A percentile compares a stretch with the other conserved stretches of the same genome.
Conservation (phyloP, 2,113 vertebrate genomes). For the Laticauda laticaudata region DNA sequence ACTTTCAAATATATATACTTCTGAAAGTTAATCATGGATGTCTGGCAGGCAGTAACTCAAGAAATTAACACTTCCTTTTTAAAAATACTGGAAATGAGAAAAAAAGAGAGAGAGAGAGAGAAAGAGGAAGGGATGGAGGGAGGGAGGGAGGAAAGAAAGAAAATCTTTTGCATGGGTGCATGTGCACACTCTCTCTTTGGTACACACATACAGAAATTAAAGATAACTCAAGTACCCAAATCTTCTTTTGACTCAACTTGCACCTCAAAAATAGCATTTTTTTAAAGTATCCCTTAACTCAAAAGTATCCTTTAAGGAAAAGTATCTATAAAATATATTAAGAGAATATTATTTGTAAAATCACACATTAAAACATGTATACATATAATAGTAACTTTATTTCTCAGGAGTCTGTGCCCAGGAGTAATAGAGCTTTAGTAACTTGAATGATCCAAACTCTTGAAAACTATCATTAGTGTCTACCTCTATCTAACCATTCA, state of each 20-base stretch:
- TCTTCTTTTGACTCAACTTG: background rate
- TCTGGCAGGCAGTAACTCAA: background rate
- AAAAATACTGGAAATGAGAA: background rate
- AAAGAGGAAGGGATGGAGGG: background rate
- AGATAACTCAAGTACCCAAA: background rate
- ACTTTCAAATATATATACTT: background rate
- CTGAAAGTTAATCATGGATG: background rate
- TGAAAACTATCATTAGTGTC: background rate
- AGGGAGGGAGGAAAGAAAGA: too few species aligned
- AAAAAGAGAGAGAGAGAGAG: background rate
- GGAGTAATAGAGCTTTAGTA: background rate
- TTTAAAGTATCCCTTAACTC: background rate
- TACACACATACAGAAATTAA: background rate
- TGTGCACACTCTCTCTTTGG: too few species aligned
- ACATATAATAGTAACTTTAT: background rate
- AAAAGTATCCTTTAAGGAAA: background rate
- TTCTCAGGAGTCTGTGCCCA: background rate
- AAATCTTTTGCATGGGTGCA: background rate
- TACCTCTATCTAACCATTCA: background rate
- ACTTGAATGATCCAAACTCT: background rate
- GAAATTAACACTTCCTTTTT: background rate
- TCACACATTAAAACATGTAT: background rate
- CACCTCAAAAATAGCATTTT: background rate
- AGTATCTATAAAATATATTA: background rate
- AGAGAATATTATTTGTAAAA: background rate